phyloP scores from a whole-genome alignment of 2,113 vertebrate species.

The Saccopteryx leptura region DNA sequence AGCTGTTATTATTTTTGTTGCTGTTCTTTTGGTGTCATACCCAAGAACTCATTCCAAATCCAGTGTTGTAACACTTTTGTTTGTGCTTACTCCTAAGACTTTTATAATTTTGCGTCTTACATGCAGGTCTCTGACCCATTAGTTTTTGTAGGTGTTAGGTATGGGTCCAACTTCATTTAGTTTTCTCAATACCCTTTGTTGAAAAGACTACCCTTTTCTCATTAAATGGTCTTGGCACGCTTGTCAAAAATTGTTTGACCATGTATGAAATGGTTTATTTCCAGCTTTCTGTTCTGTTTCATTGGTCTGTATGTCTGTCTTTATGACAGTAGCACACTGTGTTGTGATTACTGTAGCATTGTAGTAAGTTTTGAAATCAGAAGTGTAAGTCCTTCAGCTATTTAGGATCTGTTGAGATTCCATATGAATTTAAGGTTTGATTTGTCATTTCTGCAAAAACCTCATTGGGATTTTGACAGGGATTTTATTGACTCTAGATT shows the following conservation, averaged over 20 bases:
- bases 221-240: neutral
- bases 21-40: neutral
- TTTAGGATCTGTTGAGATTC: neutral
- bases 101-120: neutral
- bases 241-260: neutral
- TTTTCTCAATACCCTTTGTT: neutral
- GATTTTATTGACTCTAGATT: neutral
- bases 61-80: neutral
- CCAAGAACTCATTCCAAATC: neutral
- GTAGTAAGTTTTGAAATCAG: neutral
- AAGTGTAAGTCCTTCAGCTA: neutral
- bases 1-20: neutral
- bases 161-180: neutral
- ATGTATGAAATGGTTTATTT: neutral
- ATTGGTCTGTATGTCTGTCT: neutral
- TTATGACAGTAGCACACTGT: neutral
- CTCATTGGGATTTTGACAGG: neutral
- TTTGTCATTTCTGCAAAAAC: constrained; percentile 11
- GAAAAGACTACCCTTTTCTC: neutral
- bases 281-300: neutral
- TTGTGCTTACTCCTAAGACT: neutral
- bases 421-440: neutral
- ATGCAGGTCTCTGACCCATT: neutral
- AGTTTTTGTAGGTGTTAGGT: neutral
- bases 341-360: neutral